phyloP scores from a whole-genome alignment of 2,888 invertebrate genomes.

The Sisyra nigra region DNA sequence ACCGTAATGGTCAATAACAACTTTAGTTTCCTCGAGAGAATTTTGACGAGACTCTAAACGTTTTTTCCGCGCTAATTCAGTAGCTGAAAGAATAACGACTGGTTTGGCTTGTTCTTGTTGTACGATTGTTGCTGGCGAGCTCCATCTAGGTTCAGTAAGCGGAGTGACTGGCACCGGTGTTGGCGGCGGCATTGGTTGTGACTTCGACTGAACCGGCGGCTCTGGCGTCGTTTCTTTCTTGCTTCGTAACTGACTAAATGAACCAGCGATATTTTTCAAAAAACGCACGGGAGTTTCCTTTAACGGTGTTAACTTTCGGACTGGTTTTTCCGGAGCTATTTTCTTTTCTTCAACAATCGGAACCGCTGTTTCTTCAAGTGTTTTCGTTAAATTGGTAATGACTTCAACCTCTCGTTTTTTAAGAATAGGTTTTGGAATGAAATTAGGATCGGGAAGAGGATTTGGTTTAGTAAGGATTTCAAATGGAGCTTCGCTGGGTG shows the following conservation, averaged over 20 bases:
- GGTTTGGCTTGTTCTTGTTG: neutral
- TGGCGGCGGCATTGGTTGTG: constrained; percentile 1
- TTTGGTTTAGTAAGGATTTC: constrained; percentile 40
- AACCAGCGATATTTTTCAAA: constrained; percentile 4
- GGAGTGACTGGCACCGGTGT: neutral
- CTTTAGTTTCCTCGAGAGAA: constrained; percentile 45
- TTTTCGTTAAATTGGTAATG: constrained; percentile 17
- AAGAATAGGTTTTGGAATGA: constrained; percentile 64
- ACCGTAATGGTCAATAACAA: constrained; percentile 63
- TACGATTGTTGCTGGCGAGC: neutral
- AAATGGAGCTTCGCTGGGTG: constrained; percentile 33
- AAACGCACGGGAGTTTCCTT: constrained; percentile 2
- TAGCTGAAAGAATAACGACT: constrained; percentile 1
- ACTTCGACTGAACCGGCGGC: neutral
- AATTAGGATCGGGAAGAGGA: constrained; percentile 51
- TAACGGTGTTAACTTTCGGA: constrained; percentile 6
- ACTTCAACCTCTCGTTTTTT: constrained; percentile 38
- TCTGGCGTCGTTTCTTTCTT: constrained; percentile 20
- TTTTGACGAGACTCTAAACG: constrained; percentile 15
- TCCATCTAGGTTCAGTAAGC: neutral
- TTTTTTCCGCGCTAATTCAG: constrained; percentile 8
- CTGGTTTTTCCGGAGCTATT: constrained; percentile 13
- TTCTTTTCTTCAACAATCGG: constrained; percentile 11
- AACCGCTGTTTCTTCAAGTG: constrained; percentile 10
- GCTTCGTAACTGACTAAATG: neutral